phyloP scores from a whole-genome alignment of 2,888 invertebrate species.

The Glyphotaelius pellucidus region DNA sequence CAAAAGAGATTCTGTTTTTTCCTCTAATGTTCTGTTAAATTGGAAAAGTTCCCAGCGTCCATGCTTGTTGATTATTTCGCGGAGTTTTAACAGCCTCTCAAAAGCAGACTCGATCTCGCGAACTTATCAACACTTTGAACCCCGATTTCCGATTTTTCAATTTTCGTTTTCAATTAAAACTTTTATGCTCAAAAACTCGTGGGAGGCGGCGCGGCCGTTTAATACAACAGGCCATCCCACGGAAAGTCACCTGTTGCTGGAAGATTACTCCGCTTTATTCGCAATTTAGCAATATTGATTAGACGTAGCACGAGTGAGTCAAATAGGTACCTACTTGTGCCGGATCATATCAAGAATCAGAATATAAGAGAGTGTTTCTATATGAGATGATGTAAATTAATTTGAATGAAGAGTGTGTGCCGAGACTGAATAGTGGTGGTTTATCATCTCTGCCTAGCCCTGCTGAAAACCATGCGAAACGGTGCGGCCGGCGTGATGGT shows the following conservation, averaged over 20 bases:
- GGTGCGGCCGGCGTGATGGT: no score
- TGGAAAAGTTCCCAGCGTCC: background rate
- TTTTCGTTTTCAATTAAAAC: constrained; percentile 40
- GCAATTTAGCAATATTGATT: no score
- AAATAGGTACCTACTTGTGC: no score
- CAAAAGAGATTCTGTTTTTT: background rate
- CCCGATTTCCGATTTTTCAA: constrained; percentile 26
- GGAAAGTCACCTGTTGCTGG: background rate
- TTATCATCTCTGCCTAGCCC: no score
- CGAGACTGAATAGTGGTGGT: no score
- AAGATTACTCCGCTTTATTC: background rate
- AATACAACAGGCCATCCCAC: background rate
- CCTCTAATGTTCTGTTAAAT: background rate
- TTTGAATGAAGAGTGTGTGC: no score
- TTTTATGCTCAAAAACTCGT: background rate
- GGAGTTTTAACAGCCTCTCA: constrained; percentile 10
- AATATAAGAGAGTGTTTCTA: no score
- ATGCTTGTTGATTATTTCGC: constrained; percentile 4
- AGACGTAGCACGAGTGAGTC: no score
- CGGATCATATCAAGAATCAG: no score
- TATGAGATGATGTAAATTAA: no score
- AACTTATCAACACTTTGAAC: constrained; percentile 24
- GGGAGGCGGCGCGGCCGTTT: background rate
- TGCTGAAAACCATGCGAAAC: no score
- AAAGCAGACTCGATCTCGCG: constrained; percentile 4